Evolutionary conservation across 2,113 vertebrate species (phyloP).

Genomic region (Athene cunicularia): DNA sequence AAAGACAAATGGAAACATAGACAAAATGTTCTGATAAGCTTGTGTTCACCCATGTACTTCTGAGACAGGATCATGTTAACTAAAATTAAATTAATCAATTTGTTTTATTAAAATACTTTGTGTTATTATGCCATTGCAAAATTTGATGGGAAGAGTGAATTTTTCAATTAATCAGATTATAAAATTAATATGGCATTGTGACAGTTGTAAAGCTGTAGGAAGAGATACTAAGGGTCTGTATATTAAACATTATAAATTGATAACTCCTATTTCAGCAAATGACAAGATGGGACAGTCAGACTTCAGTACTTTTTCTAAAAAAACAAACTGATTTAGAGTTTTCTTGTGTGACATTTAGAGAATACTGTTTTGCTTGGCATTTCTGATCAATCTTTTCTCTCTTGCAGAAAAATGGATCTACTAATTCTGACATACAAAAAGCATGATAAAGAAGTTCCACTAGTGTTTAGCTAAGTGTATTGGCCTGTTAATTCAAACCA

Average conservation of each 20-base stretch:
- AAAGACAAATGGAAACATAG: neutral
- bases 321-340: neutral
- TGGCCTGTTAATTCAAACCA: slow-evolving; percentile 11
- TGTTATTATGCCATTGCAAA: neutral
- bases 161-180: neutral
- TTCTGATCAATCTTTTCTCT: slow-evolving; percentile 44
- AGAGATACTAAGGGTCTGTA: neutral
- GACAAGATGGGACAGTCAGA: neutral
- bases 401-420: slow-evolving; percentile 81
- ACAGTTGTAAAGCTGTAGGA: neutral
- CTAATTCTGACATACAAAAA: slow-evolving; percentile 30
- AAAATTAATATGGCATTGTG: neutral
- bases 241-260: neutral
- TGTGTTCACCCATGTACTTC: neutral
- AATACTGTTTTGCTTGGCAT: neutral
- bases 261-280: neutral
- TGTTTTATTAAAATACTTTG: neutral
- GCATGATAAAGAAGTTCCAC: slow-evolving; percentile 3
- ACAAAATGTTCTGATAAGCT: neutral
- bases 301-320: neutral
- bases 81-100: neutral
- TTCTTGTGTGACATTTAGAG: neutral
- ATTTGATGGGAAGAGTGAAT: neutral
- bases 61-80: neutral
- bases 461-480: neutral